A percentile compares a stretch with the other conserved stretches of the same genome.
Evolutionary conservation across 1,140 invertebrate species (phyloP).

Genomic region (Thrips palmi): DNA sequence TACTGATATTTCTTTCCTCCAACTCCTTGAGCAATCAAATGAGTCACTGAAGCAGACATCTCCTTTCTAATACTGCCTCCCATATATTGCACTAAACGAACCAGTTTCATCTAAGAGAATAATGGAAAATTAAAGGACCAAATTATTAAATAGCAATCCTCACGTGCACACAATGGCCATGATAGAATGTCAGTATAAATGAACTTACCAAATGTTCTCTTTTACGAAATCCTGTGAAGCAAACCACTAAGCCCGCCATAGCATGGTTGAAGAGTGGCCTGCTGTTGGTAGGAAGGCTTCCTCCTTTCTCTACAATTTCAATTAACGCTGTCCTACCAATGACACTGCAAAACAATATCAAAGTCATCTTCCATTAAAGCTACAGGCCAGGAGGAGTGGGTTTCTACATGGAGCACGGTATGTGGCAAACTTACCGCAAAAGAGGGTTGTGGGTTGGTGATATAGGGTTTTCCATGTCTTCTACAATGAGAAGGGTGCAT

Average conservation of each 20-base stretch:
- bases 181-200: constrained; percentile 14
- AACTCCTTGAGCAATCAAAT: constrained; percentile 73
- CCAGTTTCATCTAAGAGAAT: constrained; percentile 49
- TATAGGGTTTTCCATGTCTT: too few relatives aligned
- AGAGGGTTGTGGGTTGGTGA: too few relatives aligned
- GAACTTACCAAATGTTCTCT: constrained; percentile 68
- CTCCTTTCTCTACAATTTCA: constrained; percentile 47
- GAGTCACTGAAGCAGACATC: constrained; percentile 70
- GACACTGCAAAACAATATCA: constrained; percentile 38
- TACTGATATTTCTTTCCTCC: constrained; percentile 76
- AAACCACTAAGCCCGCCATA: constrained; percentile 69
- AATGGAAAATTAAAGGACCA: constrained; percentile 11
- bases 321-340: constrained; percentile 57
- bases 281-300: constrained; percentile 42
- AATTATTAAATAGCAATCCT: background rate
- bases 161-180: background rate
- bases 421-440: too few relatives aligned
- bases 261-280: constrained; percentile 70
- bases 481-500: too few relatives aligned
- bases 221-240: constrained; percentile 76
- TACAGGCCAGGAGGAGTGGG: too few relatives aligned
- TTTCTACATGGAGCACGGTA: too few relatives aligned
- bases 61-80: constrained; percentile 83
- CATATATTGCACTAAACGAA: constrained; percentile 81
- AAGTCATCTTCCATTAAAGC: too few relatives aligned